phyloP scores from a whole-genome alignment of 2,888 invertebrate species.

The Adelphocoris suturalis region DNA sequence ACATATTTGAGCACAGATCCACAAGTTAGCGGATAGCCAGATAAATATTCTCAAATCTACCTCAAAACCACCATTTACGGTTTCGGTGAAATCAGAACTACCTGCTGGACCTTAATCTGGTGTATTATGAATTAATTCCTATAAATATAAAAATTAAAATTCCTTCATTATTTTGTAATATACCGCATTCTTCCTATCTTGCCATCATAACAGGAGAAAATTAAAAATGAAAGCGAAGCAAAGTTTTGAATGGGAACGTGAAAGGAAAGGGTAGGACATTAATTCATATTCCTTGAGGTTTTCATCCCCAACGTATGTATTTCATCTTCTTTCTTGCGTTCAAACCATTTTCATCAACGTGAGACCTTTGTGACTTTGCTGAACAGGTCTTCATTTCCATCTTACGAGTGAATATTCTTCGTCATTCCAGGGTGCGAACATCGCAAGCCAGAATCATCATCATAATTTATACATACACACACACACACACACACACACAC shows the following conservation, averaged over 20 bases:
- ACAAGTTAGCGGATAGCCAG: too few species aligned
- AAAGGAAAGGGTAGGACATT: not conserved
- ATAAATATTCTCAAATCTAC: too few species aligned
- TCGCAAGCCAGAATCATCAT: not conserved
- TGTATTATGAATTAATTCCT: too few species aligned
- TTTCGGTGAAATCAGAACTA: too few species aligned
- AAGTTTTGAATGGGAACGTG: not conserved
- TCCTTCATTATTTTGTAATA: not conserved
- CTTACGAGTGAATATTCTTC: not conserved
- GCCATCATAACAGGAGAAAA: not conserved
- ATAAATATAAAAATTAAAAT: too few species aligned
- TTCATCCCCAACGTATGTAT: conserved; percentile 23
- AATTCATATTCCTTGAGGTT: conserved; percentile 18
- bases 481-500: too few species aligned
- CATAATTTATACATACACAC: too few species aligned
- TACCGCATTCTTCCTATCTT: not conserved
- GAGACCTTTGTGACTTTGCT: not conserved
- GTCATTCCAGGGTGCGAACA: not conserved
- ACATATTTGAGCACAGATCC: too few species aligned
- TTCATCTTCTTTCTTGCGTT: conserved; percentile 10
- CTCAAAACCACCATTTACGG: too few species aligned
- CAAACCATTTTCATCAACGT: conserved; percentile 6
- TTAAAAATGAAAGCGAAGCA: conserved; percentile 14
- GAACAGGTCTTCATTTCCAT: not conserved
- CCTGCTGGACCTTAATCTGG: too few species aligned